phyloP scores from a whole-genome alignment of 2,797 vertebrate genomes.

The Pteronotus mesoamericanus region DNA sequence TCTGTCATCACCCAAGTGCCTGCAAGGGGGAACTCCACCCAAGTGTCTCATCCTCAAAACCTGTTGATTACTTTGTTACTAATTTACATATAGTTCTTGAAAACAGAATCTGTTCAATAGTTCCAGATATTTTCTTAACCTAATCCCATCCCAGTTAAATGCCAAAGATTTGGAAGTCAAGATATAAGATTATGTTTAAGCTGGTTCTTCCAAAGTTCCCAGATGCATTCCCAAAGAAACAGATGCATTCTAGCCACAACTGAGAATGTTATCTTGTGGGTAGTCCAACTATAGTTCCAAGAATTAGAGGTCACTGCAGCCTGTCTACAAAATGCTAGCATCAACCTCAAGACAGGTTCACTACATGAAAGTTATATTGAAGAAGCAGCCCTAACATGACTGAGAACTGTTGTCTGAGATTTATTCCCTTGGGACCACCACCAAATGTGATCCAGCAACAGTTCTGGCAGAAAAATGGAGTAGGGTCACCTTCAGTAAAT shows the following conservation, averaged over 20 bases:
- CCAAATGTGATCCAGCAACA: conserved; percentile 16
- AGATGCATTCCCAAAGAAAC: too few relatives aligned
- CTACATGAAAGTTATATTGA: not conserved
- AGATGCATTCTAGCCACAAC: not conserved
- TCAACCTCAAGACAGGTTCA: not conserved
- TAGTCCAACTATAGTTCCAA: not conserved
- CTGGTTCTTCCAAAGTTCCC: not conserved
- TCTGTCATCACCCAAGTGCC: conserved; percentile 1
- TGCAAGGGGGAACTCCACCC: not conserved
- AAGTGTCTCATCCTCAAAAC: not conserved
- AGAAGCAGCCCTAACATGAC: not conserved
- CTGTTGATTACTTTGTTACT: not conserved
- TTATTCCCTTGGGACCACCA: conserved; percentile 25
- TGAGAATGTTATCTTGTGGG: not conserved
- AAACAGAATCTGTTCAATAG: not conserved
- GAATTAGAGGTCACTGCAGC: conserved; percentile 26
- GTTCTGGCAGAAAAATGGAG: conserved; percentile 50
- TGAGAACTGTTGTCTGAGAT: not conserved
- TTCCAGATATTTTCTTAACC: not conserved
- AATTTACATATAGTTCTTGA: not conserved
- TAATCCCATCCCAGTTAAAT: not conserved
- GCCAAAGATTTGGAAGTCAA: not conserved
- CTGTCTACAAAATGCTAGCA: not conserved
- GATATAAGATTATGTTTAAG: not conserved
- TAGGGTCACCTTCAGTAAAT: conserved; percentile 74